phyloP scores from a whole-genome alignment of 2,113 vertebrate genomes.

The Elachura formosa region DNA sequence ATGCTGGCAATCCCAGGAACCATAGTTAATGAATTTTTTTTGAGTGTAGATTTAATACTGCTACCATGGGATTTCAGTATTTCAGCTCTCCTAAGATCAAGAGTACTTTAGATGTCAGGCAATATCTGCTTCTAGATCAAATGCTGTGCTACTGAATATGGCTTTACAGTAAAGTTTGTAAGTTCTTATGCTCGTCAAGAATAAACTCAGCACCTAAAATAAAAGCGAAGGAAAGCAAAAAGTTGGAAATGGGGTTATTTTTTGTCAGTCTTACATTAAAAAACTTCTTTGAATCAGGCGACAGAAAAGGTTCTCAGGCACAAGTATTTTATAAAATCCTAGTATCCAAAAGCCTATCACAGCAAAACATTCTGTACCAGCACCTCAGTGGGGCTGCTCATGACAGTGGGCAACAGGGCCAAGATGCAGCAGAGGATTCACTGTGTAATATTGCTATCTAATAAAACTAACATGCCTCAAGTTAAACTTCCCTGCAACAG shows the following conservation, averaged over 20 bases:
- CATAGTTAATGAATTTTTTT: background rate
- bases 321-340: background rate
- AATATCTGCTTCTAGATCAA: constrained; percentile 11
- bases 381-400: background rate
- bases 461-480: background rate
- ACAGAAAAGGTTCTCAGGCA: background rate
- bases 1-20: background rate
- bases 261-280: background rate
- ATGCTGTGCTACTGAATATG: background rate
- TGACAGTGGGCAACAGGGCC: background rate
- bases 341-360: background rate
- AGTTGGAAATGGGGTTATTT: background rate
- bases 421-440: background rate
- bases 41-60: background rate
- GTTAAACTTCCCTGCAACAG: background rate
- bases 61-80: background rate
- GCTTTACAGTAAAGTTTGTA: background rate
- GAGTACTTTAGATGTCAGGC: background rate
- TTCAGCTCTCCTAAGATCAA: constrained; percentile 29
- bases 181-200: background rate
- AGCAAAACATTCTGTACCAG: background rate
- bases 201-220: background rate
- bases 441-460: background rate
- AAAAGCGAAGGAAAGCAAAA: background rate
- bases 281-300: background rate